Percentiles rank a stretch among this genome's conserved stretches.
These are phyloP conservation scores for Scotopteryx bipunctaria DNA, from an alignment of 2,888 invertebrate genomes.

Conservation along the genomic window DNA sequence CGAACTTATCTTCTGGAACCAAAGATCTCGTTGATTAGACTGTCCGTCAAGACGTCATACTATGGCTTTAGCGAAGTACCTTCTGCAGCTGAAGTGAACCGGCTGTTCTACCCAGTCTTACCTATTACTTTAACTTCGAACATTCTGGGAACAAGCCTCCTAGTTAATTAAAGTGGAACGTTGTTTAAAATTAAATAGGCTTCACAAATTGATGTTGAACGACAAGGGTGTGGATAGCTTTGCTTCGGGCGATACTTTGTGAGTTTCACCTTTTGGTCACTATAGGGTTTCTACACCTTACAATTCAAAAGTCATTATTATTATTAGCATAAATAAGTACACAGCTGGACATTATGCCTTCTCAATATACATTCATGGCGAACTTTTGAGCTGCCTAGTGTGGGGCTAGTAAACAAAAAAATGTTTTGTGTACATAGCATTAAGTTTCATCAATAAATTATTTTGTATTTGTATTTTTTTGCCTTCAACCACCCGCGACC, in stretches of 20 bases:
- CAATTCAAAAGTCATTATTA: background rate
- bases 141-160: constrained; percentile 48
- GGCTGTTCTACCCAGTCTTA: background rate
- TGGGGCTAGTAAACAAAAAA: too few relatives aligned
- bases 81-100: background rate
- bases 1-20: too few relatives aligned
- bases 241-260: constrained; percentile 42
- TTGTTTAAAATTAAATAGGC: constrained; percentile 64
- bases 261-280: constrained; percentile 20
- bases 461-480: too few relatives aligned
- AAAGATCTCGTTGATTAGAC: too few relatives aligned
- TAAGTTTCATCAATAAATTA: too few relatives aligned
- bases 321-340: background rate
- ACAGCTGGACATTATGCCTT: too few relatives aligned
- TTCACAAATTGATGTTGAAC: constrained; percentile 58
- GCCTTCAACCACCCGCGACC: too few relatives aligned
- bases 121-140: constrained; percentile 41
- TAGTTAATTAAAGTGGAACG: constrained; percentile 62
- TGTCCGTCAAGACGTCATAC: too few relatives aligned
- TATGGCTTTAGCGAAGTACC: too few relatives aligned
- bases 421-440: too few relatives aligned
- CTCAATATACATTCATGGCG: too few relatives aligned
- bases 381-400: too few relatives aligned
- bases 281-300: background rate
- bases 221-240: constrained; percentile 49